Evolutionary conservation across 2,888 invertebrate genomes (phyloP), one percentile per base, ranked within the genome.

Genomic region (Timandra comae): DNA sequence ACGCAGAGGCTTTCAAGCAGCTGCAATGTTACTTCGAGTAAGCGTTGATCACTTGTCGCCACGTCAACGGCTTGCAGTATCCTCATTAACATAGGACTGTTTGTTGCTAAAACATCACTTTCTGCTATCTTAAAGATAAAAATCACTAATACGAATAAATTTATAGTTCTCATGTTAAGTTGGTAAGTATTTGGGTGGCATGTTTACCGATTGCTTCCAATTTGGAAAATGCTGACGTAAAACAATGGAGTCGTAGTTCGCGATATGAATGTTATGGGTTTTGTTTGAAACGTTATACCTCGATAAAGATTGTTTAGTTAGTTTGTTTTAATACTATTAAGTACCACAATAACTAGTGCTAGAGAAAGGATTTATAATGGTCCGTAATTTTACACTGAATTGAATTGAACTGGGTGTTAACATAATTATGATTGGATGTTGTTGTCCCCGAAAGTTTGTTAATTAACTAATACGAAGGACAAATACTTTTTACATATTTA

Each of bases 1-100:
- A 46, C 40, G 52, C 84, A 82, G 23, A 82, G 50, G 49, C 69
- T 71, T 35, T 65, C 63, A n/a, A 84, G 49, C n/a, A 82, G 46
- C 42, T 71, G 70, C 11, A 75, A 40, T 1, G 78, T 76, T 16
- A 72, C 66, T 32, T 75, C 57, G 12, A 72, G 59, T 12, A 81
- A 56, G 48, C 67, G 63, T 41, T 72, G 63, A 27, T 80, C 65
- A 51, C 52, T 70, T 0, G 52, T 60, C 0, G 72, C 70, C n/a
- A 54, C 59, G 22, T 82, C 75, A 11, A 80, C 64, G 0, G 67
- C 59, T 38, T 73, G 52, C 7, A 81, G 46, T 29, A 80, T 66
- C 37, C 75, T 73, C 41, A 52, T 43, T 10, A 79, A 42, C 36
- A 74, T 42, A 8, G 65, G 56, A 39, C 57, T 71, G 3, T 74